phyloP scores from a whole-genome alignment of 2,113 vertebrate genomes.

The Mohoua ochrocephala region DNA sequence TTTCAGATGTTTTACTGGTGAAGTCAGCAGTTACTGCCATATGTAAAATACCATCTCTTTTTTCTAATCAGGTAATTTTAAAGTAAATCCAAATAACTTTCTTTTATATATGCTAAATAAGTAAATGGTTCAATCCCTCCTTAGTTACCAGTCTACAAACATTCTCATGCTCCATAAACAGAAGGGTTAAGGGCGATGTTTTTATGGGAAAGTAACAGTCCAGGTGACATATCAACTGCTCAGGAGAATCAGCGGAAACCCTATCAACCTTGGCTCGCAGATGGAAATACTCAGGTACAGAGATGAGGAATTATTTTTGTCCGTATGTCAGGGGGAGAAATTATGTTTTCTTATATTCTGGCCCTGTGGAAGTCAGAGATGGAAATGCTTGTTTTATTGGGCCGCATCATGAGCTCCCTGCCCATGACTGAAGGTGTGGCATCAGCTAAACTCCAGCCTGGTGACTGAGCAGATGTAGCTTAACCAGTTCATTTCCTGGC shows the following conservation, averaged over 20 bases:
- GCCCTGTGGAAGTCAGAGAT: neutral
- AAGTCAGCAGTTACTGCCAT: conserved; percentile 30
- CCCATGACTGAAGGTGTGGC: neutral
- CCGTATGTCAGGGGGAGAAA: neutral
- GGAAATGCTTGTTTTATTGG: neutral
- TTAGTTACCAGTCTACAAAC: neutral
- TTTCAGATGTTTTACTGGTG: neutral
- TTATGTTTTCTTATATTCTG: neutral
- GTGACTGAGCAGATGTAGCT: neutral
- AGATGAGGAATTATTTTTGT: neutral
- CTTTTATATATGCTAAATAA: neutral
- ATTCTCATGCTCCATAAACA: neutral
- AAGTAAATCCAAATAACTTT: neutral
- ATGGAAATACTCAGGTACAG: neutral
- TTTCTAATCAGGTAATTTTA: neutral
- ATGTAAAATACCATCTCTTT: conserved; percentile 15
- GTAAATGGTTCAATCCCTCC: neutral
- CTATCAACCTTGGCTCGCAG: neutral
- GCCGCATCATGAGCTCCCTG: neutral
- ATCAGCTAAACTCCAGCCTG: neutral
- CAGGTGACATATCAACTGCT: neutral
- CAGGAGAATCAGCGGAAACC: neutral
- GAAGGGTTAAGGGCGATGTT: neutral
- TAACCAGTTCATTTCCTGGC: neutral
- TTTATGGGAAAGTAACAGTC: neutral